These are phyloP conservation scores for Anoplophora glabripennis DNA, from an alignment of 1,140 invertebrate species.

Conservation along the genomic window DNA sequence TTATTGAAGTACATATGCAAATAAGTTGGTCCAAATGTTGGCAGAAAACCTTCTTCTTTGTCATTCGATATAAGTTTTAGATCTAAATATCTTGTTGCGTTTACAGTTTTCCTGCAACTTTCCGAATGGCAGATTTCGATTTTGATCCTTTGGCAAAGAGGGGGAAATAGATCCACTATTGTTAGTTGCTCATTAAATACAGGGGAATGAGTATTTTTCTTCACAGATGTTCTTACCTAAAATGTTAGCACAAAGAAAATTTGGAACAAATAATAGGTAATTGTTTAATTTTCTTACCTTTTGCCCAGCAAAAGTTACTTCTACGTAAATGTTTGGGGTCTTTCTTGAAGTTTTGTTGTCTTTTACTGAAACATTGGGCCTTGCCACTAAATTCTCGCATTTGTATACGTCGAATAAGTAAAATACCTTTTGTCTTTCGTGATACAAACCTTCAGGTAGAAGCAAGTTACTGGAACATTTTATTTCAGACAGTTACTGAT, in stretches of 20 bases:
- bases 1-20: conserved; percentile 62
- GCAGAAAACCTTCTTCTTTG: conserved; percentile 55
- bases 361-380: conserved; percentile 58
- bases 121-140: conserved; percentile 46
- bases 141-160: conserved; percentile 49
- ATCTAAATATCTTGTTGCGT: conserved; percentile 39
- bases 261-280: neutral
- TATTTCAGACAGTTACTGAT: no score
- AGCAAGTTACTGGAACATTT: conserved; percentile 63
- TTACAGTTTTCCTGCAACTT: conserved; percentile 13
- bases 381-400: conserved; percentile 62
- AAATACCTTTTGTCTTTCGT: conserved; percentile 59
- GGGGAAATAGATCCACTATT: conserved; percentile 54
- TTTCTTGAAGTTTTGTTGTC: conserved; percentile 43
- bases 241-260: neutral
- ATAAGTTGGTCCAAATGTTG: conserved; percentile 72
- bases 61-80: conserved; percentile 48
- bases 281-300: conserved; percentile 38
- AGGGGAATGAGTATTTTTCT: conserved; percentile 46
- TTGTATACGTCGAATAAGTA: conserved; percentile 65
- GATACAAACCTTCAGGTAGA: conserved; percentile 60
- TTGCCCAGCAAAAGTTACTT: conserved; percentile 49
- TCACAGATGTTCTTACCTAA: conserved; percentile 49
- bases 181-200: conserved; percentile 51
- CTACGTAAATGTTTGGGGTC: conserved; percentile 31